A percentile compares a stretch with the other conserved stretches of the same genome.
Conservation (phyloP, 2,888 invertebrate species). For the Neuroscelio doddi region DNA sequence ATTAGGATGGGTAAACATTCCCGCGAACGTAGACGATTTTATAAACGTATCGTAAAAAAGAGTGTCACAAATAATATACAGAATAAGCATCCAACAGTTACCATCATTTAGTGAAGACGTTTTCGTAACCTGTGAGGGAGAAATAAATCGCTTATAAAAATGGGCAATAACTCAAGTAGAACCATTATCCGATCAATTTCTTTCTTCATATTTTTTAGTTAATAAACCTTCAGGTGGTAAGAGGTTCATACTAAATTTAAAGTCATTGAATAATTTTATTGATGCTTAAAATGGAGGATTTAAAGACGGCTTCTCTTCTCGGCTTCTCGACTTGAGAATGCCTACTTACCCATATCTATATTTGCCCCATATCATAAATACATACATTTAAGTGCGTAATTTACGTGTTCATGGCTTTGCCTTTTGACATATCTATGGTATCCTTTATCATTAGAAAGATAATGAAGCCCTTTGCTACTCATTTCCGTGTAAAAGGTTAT, state of each 20-base stretch:
- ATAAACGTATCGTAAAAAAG: no score
- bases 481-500: background rate
- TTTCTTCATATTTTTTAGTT: constrained; percentile 22
- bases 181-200: constrained; percentile 15
- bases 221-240: constrained; percentile 23
- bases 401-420: constrained; percentile 8
- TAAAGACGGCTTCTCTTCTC: constrained; percentile 23
- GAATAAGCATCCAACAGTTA: no score
- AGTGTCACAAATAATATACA: no score
- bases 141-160: constrained; percentile 10
- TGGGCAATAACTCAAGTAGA: constrained; percentile 4
- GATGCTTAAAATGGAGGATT: constrained; percentile 24
- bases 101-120: no score
- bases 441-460: constrained; percentile 16
- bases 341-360: constrained; percentile 5
- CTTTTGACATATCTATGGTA: constrained; percentile 1
- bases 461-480: constrained; percentile 5
- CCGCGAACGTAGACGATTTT: no score
- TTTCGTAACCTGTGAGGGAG: constrained; percentile 14
- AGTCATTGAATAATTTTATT: constrained; percentile 16
- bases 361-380: constrained; percentile 9
- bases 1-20: no score
- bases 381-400: constrained; percentile 3
- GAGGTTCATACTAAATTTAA: constrained; percentile 26
- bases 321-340: constrained; percentile 16